phyloP scores from a whole-genome alignment of 2,797 vertebrate genomes.

The Pterois miles region DNA sequence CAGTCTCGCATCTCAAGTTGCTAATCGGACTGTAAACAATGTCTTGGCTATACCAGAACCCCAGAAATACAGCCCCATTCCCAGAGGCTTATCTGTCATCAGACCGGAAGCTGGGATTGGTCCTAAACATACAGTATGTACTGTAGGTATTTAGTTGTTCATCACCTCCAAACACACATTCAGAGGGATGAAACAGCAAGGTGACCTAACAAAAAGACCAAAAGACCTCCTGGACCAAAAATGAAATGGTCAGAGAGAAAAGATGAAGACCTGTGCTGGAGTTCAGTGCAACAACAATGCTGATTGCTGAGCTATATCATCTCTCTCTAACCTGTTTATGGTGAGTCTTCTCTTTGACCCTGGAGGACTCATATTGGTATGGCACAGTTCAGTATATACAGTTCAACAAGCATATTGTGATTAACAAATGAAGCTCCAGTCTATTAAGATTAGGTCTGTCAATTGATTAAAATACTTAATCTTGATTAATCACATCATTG shows the following conservation, averaged over 20 bases:
- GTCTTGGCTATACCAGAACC: too few species aligned
- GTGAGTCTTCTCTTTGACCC: slow-evolving; percentile 23
- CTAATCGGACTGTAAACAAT: too few species aligned
- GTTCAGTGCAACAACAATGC: slow-evolving; percentile 1
- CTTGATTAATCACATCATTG: too few species aligned
- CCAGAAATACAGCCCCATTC: too few species aligned
- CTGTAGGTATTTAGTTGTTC: background rate
- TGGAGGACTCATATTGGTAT: slow-evolving; percentile 14
- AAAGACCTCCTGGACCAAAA: background rate
- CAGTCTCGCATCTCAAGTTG: too few species aligned
- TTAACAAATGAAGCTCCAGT: slow-evolving; percentile 10
- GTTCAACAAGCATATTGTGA: background rate
- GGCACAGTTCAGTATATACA: slow-evolving; percentile 22
- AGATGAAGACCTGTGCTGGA: background rate
- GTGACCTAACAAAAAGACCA: background rate
- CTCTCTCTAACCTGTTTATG: slow-evolving; percentile 46
- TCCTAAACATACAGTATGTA: too few species aligned
- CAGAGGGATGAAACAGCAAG: background rate
- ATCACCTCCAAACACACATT: background rate
- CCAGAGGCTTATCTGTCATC: too few species aligned
- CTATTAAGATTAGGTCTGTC: background rate
- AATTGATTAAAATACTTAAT: too few species aligned
- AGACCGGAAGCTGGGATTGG: too few species aligned
- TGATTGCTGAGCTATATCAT: slow-evolving; percentile 42
- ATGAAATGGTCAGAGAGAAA: slow-evolving; percentile 15